A percentile compares a stretch with the other conserved stretches of the same genome.
These are phyloP conservation scores for Naja naja DNA, from an alignment of 2,113 vertebrate species.

Conservation along the genomic window DNA sequence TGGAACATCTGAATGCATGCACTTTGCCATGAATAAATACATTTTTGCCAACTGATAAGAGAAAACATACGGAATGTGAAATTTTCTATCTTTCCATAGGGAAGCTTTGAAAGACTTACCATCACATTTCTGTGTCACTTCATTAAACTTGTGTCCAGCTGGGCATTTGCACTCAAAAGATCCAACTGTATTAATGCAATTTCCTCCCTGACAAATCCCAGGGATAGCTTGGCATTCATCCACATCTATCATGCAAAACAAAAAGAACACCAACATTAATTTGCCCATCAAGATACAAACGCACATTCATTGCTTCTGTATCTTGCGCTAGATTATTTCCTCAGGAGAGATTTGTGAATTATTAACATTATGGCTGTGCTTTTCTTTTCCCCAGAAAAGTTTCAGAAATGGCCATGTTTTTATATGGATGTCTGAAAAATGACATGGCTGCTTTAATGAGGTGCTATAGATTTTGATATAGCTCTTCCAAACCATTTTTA, in stretches of 20 bases:
- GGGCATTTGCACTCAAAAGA: conserved; percentile 99
- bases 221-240: conserved; percentile 99
- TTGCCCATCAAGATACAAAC: conserved; percentile 42
- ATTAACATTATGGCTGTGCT: neutral
- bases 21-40: conserved; percentile 25
- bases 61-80: conserved; percentile 27
- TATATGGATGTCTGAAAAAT: neutral
- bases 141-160: conserved; percentile 97
- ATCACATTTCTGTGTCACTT: conserved; percentile 97
- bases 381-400: neutral
- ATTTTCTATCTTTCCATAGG: neutral
- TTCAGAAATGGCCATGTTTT: neutral
- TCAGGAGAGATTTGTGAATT: conserved; percentile 15
- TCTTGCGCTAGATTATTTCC: conserved; percentile 38
- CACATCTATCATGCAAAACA: conserved; percentile 83
- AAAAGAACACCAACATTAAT: conserved; percentile 44
- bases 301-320: conserved; percentile 43
- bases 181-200: conserved; percentile 98
- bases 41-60: conserved; percentile 21
- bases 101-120: conserved; percentile 78
- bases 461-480: neutral
- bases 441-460: neutral
- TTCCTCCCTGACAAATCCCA: conserved; percentile 96
- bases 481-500: neutral
- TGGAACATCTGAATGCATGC: neutral